Evolutionary conservation across 2,797 vertebrate genomes (phyloP).

Genomic region (Sebastes aleutianus): DNA sequence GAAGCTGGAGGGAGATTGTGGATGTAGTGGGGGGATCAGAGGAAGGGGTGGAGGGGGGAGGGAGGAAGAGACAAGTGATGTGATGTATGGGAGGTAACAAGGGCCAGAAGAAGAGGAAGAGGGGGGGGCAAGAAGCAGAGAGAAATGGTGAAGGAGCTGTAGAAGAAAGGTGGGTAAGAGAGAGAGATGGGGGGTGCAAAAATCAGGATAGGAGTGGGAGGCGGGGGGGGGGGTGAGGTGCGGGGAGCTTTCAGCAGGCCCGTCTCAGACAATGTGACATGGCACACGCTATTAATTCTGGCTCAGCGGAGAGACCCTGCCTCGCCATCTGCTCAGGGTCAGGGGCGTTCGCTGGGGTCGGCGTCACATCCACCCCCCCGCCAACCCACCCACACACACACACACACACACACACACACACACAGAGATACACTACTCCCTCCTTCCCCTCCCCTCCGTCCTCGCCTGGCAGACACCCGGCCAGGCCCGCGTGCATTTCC

Average conservation of each 20-base stretch:
- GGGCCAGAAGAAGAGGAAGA: neutral
- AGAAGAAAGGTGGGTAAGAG: neutral
- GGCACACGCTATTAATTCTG: slow-evolving; percentile 93
- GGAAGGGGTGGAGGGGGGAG: neutral
- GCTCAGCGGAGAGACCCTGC: slow-evolving; percentile 87
- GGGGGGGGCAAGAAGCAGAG: neutral
- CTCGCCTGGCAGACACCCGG: slow-evolving; percentile 82
- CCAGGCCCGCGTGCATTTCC: slow-evolving; percentile 81
- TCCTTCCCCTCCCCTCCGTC: slow-evolving; percentile 27
- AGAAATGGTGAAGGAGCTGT: neutral
- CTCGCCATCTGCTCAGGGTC: slow-evolving; percentile 91
- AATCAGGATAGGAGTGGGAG: slow-evolving; percentile 46
- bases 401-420: slow-evolving; percentile 24
- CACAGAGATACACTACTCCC: slow-evolving; percentile 16
- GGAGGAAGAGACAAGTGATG: slow-evolving; percentile 7
- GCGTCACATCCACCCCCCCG: slow-evolving; percentile 71
- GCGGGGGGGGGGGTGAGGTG: neutral
- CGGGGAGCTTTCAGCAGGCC: slow-evolving; percentile 63
- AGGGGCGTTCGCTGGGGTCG: slow-evolving; percentile 87
- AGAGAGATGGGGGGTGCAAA: slow-evolving; percentile 11
- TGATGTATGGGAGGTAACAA: slow-evolving; percentile 35
- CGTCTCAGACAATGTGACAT: slow-evolving; percentile 88
- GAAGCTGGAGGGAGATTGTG: slow-evolving; percentile 59
- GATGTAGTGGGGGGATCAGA: slow-evolving; percentile 28
- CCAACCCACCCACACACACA: slow-evolving; percentile 59